Evolutionary conservation across 2,888 invertebrate species (phyloP), one percentile per base, ranked within the genome.

Genomic region (Tricholauxania praeusta): DNA sequence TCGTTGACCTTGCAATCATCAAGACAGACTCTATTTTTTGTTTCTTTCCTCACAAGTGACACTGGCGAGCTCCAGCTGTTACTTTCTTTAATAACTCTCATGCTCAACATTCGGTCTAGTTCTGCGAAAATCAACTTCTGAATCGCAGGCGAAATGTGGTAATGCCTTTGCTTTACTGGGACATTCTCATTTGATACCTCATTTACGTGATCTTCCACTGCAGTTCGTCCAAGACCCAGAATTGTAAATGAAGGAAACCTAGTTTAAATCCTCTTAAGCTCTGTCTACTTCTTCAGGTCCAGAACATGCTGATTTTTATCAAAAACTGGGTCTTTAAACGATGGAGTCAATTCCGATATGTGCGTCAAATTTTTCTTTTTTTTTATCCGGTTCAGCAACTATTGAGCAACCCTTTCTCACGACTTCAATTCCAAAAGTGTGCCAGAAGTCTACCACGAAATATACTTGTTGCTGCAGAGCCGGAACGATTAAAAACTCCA

Each of bases 51-150:
- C 7, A 72, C 62, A 15, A 75, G 5, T 1, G 70, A 32, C n/a
- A 65, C 66, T 28, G 66, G 70, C 15, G 69, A 72, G 6, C 68
- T 59, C 69, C 69, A 72, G 5, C 59, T 75, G 17, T 72, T 64
- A 0, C 64, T 64, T 17, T 64, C 74, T n/a, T 74, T 72, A 5
- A 74, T 72, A 3, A 74, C 66, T 0, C 66, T 66, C 6, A 71
- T n/a, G n/a, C n/a, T n/a, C n/a, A n/a, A n/a, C n/a, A n/a, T n/a
- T n/a, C n/a, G n/a, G n/a, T n/a, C n/a, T 12, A 51, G 66, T 69
- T 72, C 71, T 2, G 32, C 60, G 51, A 19, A 74, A 14, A 74
- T 4, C 28, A 65, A 12, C 5, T 69, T n/a, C n/a, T n/a, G n/a
- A n/a, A n/a, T 28, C 0, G 69, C 72, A 19, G 69, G 65, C 1